These are phyloP conservation scores for Gadus macrocephalus DNA, from an alignment of 2,113 vertebrate species.

Conservation along the genomic window DNA sequence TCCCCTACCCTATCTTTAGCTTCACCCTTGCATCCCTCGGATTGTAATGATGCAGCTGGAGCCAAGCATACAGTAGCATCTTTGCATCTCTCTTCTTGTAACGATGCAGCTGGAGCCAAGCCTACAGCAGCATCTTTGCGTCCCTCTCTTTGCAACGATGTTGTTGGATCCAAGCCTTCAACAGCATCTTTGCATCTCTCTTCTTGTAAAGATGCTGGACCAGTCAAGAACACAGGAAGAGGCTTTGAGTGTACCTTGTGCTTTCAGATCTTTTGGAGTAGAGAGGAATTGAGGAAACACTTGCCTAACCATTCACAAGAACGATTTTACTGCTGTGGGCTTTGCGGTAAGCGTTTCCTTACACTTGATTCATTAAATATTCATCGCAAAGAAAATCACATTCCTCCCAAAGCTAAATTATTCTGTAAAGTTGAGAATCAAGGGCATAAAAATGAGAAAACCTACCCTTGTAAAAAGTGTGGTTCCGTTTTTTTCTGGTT, in stretches of 20 bases:
- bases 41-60: conserved; percentile 36
- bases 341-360: conserved; percentile 74
- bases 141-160: conserved; percentile 30
- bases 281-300: conserved; percentile 64
- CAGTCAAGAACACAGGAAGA: conserved; percentile 64
- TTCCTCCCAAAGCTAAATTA: conserved; percentile 22
- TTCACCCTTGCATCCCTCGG: conserved; percentile 18
- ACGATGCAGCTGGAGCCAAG: conserved; percentile 4
- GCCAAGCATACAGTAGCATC: conserved; percentile 25
- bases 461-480: conserved; percentile 70
- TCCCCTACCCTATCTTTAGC: conserved; percentile 36
- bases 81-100: too few species aligned
- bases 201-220: too few species aligned
- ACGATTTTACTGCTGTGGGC: conserved; percentile 67
- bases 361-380: conserved; percentile 65
- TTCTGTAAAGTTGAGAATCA: conserved; percentile 46
- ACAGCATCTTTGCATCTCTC: too few species aligned
- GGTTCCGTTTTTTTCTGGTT: conserved; percentile 74
- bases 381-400: conserved; percentile 68
- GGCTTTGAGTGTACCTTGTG: conserved; percentile 75
- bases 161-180: conserved; percentile 36
- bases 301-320: conserved; percentile 67
- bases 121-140: conserved; percentile 21
- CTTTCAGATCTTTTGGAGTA: conserved; percentile 67
- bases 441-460: conserved; percentile 61